Percentiles rank a stretch among this genome's conserved stretches.
Evolutionary conservation across 2,797 vertebrate genomes (phyloP).

Genomic region (Rhincodon typus): DNA sequence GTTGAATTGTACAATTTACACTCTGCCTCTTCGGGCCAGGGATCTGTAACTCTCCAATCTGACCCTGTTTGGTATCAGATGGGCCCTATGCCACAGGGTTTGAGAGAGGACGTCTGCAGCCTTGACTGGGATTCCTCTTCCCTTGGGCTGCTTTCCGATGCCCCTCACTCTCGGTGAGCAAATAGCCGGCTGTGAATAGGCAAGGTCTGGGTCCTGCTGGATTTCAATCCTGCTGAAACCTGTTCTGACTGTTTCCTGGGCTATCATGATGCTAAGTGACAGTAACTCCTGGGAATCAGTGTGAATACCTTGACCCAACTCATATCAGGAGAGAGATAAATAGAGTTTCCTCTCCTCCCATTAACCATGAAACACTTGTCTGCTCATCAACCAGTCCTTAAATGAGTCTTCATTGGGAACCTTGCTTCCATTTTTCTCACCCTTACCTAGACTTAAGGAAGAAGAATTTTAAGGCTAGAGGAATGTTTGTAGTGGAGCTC

Average conservation of each 20-base stretch:
- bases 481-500: no score
- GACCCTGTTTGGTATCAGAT: background rate
- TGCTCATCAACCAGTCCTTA: background rate
- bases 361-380: background rate
- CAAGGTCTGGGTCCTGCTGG: background rate
- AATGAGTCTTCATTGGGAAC: background rate
- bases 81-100: background rate
- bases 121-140: background rate
- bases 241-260: background rate
- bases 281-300: background rate
- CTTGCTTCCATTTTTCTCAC: background rate
- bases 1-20: background rate
- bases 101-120: background rate
- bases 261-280: background rate
- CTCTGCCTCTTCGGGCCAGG: background rate
- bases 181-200: background rate
- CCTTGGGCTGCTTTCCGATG: background rate
- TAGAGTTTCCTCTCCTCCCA: background rate
- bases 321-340: background rate
- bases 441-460: no score
- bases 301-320: background rate
- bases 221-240: background rate
- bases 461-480: no score
- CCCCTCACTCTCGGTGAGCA: background rate
- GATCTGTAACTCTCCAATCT: background rate